Base-by-base conservation (phyloP, 1,140 invertebrate species). In the Berghia stephanieae region DNA sequence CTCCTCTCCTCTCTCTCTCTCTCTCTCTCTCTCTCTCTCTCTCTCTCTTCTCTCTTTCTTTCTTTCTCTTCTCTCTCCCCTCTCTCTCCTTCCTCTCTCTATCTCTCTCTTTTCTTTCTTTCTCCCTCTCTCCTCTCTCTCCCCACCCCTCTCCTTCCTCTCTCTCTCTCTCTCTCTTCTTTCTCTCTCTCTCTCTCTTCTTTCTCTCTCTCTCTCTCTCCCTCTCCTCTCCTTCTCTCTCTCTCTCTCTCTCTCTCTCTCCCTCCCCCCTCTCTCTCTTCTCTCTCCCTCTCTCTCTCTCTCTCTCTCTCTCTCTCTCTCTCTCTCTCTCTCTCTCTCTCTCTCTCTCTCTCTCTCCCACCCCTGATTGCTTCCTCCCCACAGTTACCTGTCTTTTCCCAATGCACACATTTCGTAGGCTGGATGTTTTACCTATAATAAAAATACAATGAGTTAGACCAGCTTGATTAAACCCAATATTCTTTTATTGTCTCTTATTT, bases 201-300 rank as follows among this genome's bases (percentile, higher is more conserved):
- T 21, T 60, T 24, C 24, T 10, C 6, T 63, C n/a, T 55, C 71
- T 66, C 57, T 43, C 10, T 27, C 57, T 63, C 57, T 63, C 27
- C 8, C n/a, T n/a, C n/a, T n/a, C n/a, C 60, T 2, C 60, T 5
- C 8, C 2, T 38, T 27, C 60, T 27, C 60, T 66, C 60, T 27
- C 60, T 27, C 60, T 66, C 21, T 72, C 70, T 55, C 86, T 87
- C 86, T 83, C 85, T 84, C 79, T 85, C 83, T 78, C 84, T 85
- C 82, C 60, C 63, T 85, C 85, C 85, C 70, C 83, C 79, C 79
- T 78, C 86, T 90, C 83, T 86, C 81, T 80, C 84, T 55, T 87
- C 88, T 66, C 85, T 85, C 43, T 88, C 88, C 79, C 88, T 71
- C 52, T 79, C 75, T 77, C 70, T 71, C 72, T 73, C 75, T 78